A percentile compares a stretch with the other conserved stretches of the same genome.
phyloP scores from a whole-genome alignment of 2,888 invertebrate genomes.

The Cancer borealis region DNA sequence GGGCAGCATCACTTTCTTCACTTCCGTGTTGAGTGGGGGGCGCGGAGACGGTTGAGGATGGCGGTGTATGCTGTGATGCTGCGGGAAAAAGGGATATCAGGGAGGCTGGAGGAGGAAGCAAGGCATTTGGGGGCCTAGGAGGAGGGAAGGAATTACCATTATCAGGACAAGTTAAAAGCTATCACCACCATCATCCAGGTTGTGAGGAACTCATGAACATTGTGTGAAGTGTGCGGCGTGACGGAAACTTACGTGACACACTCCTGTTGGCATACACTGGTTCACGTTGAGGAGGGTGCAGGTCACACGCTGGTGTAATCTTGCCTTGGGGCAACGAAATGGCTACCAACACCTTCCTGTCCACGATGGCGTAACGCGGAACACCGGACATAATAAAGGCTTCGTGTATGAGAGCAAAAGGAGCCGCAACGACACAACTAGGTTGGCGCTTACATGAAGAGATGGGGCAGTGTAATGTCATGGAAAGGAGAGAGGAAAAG shows the following conservation, averaged over 20 bases:
- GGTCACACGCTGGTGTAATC: conserved; percentile 82
- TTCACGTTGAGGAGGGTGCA: conserved; percentile 83
- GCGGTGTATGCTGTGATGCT: conserved; percentile 67
- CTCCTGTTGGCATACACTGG: conserved; percentile 69
- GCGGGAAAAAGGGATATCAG: conserved; percentile 14
- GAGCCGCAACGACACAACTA: too few species aligned
- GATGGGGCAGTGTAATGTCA: too few species aligned
- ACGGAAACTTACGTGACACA: conserved; percentile 76
- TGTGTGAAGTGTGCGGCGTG: neutral
- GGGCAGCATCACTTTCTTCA: conserved; percentile 72
- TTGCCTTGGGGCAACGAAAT: conserved; percentile 85
- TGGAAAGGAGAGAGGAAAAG: too few species aligned
- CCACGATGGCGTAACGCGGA: conserved; percentile 78
- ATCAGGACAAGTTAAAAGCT: neutral
- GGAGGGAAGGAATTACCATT: neutral
- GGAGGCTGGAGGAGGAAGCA: neutral
- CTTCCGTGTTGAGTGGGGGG: conserved; percentile 46
- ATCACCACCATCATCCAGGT: neutral
- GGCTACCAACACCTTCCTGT: conserved; percentile 83
- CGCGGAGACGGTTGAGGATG: conserved; percentile 70
- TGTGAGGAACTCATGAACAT: neutral
- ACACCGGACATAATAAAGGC: conserved; percentile 63
- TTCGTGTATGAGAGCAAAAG: too few species aligned
- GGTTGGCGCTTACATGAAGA: too few species aligned
- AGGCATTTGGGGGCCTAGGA: too few species aligned